A percentile compares a stretch with the other conserved stretches of the same genome.
phyloP scores from a whole-genome alignment of 2,888 invertebrate species.

The Deilephila porcellus region DNA sequence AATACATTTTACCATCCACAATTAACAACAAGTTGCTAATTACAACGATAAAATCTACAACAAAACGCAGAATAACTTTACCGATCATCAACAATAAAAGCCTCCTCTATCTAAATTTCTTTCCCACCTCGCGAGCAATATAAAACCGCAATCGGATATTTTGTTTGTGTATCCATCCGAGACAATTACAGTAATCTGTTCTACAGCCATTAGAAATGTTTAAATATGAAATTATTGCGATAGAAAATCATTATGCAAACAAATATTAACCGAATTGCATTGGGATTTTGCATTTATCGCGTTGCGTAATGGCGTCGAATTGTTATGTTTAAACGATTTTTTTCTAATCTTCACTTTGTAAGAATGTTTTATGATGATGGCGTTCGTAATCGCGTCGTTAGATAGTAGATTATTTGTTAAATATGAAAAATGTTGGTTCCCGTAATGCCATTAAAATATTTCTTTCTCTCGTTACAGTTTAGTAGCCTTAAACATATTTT shows the following conservation, averaged over 20 bases:
- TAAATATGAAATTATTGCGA: constrained; percentile 46
- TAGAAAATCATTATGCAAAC: constrained; percentile 50
- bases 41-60: constrained; percentile 7
- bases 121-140: constrained; percentile 41
- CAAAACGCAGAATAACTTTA: neutral
- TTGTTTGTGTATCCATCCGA: constrained; percentile 69
- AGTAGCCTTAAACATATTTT: no score
- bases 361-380: constrained; percentile 14
- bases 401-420: neutral
- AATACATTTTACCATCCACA: no score
- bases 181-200: constrained; percentile 60
- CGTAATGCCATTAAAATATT: no score
- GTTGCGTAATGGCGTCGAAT: constrained; percentile 43
- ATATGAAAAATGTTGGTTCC: no score
- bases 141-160: constrained; percentile 68
- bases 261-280: constrained; percentile 28
- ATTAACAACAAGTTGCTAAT: no score
- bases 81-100: neutral
- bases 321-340: constrained; percentile 38
- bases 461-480: no score
- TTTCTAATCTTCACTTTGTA: constrained; percentile 29
- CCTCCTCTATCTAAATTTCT: constrained; percentile 39
- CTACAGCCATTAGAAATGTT: constrained; percentile 49
- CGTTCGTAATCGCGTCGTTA: neutral
- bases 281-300: constrained; percentile 35